Base-by-base conservation (phyloP, 1,140 invertebrate genomes). In the Zaprionus inermis region DNA sequence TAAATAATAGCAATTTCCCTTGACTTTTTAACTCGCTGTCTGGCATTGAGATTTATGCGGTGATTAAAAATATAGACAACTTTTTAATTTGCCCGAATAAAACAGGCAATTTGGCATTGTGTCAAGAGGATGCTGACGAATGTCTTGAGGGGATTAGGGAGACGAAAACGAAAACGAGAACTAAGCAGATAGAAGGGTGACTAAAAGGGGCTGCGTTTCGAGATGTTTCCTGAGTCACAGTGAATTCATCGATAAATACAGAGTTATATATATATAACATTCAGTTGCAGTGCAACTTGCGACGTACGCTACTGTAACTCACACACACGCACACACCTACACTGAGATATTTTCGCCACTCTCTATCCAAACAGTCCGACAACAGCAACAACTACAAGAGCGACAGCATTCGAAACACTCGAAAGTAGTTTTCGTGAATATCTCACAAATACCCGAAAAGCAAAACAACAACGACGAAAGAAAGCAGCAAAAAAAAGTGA, bases 381-480 rank as follows among this genome's bases (percentile, higher is more conserved):
- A 56, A 34, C 54, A 52, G 18, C 68, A 69, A 52, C 55, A 76
- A 69, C 28, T 54, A 46, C 65, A 77, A 46, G 18, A 49, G 44
- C 44, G 44, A 20, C 58, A 49, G 10, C 46, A 69, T 41, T 71
- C 60, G 64, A 51, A 41, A 63, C 65, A 65, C 64, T 77, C 60
- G n/a, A 77, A 74, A 88, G 79, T 89, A 88, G 84, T 89, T 83
- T 76, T 64, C 64, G 59, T 66, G 82, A 79, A 80, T 61, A 70
- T 66, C 16, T 46, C 70, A 68, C 63, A 76, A 52, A 69, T 55
- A 57, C 18, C 44, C 18, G 18, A 46, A 20, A 46, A 46, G 18
- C 20, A 46, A 20, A 64, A 58, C 18, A 24, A 24, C 22, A 24
- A 28, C 24, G 24, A 5, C 1, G 30, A 32, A 32, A 6, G 9